Percentiles rank a stretch among this genome's conserved stretches.
Evolutionary conservation across 2,113 vertebrate genomes (phyloP).

Genomic region (Coptodon rendalli): DNA sequence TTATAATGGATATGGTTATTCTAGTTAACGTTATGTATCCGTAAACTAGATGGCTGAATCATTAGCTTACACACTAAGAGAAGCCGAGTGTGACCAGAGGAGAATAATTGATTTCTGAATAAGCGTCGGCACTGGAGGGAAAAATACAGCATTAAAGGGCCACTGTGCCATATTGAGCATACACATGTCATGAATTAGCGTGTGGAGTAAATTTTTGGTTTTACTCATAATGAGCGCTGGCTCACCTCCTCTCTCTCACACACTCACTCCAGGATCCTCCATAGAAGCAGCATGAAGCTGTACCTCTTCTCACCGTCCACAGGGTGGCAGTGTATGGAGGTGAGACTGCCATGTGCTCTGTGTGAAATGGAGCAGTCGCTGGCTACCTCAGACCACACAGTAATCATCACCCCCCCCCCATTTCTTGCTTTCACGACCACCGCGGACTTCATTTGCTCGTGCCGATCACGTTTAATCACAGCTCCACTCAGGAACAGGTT

Average conservation of each 20-base stretch:
- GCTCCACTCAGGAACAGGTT: neutral
- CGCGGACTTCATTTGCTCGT: neutral
- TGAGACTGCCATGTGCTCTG: conserved; percentile 41
- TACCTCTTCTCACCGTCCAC: conserved; percentile 53
- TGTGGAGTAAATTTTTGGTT: neutral
- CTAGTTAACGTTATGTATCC: conserved; percentile 31
- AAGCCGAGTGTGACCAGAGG: conserved; percentile 31
- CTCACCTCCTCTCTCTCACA: neutral
- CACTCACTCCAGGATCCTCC: neutral
- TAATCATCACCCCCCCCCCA: conserved; percentile 9
- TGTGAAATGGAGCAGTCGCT: conserved; percentile 46
- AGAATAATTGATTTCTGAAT: conserved; percentile 58
- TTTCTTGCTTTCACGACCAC: neutral
- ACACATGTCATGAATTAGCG: conserved; percentile 13
- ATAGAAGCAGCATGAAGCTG: conserved; percentile 18
- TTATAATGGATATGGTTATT: conserved; percentile 26
- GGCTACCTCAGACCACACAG: conserved; percentile 52
- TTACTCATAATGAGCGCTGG: neutral
- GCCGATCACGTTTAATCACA: conserved; percentile 12
- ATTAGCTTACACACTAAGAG: conserved; percentile 40
- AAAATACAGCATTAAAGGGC: neutral
- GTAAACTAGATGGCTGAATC: conserved; percentile 42
- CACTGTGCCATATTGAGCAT: neutral
- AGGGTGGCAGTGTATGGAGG: conserved; percentile 68
- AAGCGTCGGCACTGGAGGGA: neutral